Evolutionary conservation across 2,888 invertebrate species (phyloP).

Genomic region (Mongoloraphidia duomilia): DNA sequence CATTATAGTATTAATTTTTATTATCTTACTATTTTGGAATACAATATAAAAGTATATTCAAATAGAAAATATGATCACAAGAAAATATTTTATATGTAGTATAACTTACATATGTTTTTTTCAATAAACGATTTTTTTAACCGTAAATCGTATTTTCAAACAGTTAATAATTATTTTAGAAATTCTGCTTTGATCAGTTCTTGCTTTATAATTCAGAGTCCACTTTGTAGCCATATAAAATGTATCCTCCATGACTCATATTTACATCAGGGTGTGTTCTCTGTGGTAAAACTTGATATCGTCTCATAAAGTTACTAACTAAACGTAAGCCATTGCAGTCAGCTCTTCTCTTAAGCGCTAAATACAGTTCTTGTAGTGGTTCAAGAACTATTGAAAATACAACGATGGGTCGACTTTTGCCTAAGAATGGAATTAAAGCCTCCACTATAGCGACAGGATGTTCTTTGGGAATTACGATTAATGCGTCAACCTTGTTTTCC

Average conservation of each 20-base stretch:
- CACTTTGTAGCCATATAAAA: conserved; percentile 53
- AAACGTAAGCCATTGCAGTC: conserved; percentile 64
- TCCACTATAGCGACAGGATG: conserved; percentile 71
- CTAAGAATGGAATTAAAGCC: conserved; percentile 60
- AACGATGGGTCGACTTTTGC: conserved; percentile 70
- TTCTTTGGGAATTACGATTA: conserved; percentile 69
- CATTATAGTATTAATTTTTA: too few relatives aligned
- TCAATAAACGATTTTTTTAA: too few relatives aligned
- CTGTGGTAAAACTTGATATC: conserved; percentile 78
- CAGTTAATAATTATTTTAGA: background rate
- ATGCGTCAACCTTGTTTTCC: conserved; percentile 51
- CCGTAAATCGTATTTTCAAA: too few relatives aligned
- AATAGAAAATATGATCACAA: too few relatives aligned
- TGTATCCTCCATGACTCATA: conserved; percentile 83
- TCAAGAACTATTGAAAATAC: conserved; percentile 70
- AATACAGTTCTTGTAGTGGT: conserved; percentile 71
- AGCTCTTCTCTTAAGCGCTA: conserved; percentile 54
- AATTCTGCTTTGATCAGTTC: conserved; percentile 1
- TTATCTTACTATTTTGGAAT: too few relatives aligned
- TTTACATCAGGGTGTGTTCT: conserved; percentile 90
- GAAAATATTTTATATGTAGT: too few relatives aligned
- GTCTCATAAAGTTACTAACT: conserved; percentile 74
- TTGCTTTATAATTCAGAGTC: conserved; percentile 30
- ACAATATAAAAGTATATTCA: too few relatives aligned
- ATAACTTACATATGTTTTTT: too few relatives aligned